Base-by-base conservation (phyloP, 2,797 vertebrate genomes). In the Megalops cyprinoides region DNA sequence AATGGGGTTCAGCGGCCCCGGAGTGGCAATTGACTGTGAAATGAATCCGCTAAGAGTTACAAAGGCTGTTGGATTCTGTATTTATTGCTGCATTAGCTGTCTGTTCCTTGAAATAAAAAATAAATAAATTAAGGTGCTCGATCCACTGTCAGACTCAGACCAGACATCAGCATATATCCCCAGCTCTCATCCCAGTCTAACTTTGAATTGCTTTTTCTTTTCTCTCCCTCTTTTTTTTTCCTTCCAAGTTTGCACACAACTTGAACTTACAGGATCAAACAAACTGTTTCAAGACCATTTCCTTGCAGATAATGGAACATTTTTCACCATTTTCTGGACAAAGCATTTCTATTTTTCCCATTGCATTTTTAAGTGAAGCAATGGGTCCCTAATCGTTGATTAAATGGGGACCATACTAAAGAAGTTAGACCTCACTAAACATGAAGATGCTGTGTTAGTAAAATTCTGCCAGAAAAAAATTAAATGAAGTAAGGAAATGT, bases 31-130 rank as follows among this genome's bases (percentile, higher is more conserved):
- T 87, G 82, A 86, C 82, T 90, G 86, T 87, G 86, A 90, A 90
- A 88, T 90, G 78, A 90, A 88, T 87, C 85, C 82, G 74, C 85
- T 86, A 84, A 85, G 84, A 87, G 85, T 84, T 82, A 82, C 79
- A 85, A 87, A 87, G 86, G 80, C 83, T 77, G 84, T 85, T 82
- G 77, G 80, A 85, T 83, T 87, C 82, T 79, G 79, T 85, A 82
- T 87, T 79, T 86, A 86, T 87, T 84, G 80, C 79, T 53, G 77
- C 84, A 79, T 83, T 85, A 85, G 85, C 71, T 65, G 67, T 81
- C 82, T 49, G 71, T 60, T 76, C 75, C 58, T 77, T 55, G 82
- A 80, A 84, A 65, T 80, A 79, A 78, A 28, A 81, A 82, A 85
- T 60, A 85, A 79, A 86, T 78, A 85, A 85, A 82, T 78, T 53